Conservation (phyloP, 2,113 vertebrate species). For the Cavia aperea region DNA sequence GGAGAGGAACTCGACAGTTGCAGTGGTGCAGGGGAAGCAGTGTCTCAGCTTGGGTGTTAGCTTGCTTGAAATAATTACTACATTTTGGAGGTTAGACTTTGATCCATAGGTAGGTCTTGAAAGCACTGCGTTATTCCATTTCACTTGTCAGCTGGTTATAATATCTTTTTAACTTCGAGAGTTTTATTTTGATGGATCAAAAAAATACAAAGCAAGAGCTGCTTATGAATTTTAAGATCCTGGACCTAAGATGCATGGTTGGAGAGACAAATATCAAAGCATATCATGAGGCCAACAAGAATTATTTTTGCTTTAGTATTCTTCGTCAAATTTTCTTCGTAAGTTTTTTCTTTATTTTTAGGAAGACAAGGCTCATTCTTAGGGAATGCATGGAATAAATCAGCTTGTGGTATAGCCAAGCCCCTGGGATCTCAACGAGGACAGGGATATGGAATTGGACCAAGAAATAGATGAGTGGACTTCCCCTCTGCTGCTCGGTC, state of each 20-base stretch:
- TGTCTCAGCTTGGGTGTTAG: neutral
- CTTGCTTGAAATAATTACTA: neutral
- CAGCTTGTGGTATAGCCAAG: neutral
- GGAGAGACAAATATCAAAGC: neutral
- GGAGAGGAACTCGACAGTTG: conserved; percentile 48
- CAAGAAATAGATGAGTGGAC: conserved; percentile 19
- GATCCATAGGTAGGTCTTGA: neutral
- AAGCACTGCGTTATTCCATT: neutral
- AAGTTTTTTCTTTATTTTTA: neutral
- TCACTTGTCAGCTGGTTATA: conserved; percentile 21
- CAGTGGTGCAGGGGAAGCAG: conserved; percentile 51
- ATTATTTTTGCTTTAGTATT: conserved; percentile 23
- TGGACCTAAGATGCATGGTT: neutral
- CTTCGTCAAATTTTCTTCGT: conserved; percentile 19
- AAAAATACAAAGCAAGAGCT: neutral
- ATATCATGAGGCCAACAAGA: neutral
- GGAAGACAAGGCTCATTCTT: conserved; percentile 24
- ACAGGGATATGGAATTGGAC: neutral
- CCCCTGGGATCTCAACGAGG: conserved; percentile 27
- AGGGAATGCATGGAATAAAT: neutral
- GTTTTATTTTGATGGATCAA: conserved; percentile 34
- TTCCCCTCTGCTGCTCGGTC: neutral
- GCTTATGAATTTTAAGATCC: conserved; percentile 41
- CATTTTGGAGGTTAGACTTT: neutral
- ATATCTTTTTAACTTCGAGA: conserved; percentile 27